A percentile compares a stretch with the other conserved stretches of the same genome.
These are phyloP conservation scores for Petrolisthes manimaculis DNA, from an alignment of 2,888 invertebrate species.

Conservation along the genomic window DNA sequence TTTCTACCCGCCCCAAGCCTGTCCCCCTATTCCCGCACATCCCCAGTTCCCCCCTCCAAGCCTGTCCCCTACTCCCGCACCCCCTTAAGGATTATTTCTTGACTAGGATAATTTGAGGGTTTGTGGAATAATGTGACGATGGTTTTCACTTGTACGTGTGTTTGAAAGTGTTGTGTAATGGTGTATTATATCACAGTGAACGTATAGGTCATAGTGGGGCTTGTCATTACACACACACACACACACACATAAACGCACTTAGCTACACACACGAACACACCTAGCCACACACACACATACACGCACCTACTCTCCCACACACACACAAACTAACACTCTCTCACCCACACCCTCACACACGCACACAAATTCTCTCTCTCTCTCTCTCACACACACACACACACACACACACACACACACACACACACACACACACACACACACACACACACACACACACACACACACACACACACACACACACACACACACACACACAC, in stretches of 20 bases:
- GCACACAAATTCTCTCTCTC: neutral
- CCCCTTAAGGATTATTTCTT: too few species aligned
- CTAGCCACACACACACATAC: neutral
- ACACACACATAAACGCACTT: slow-evolving; percentile 1
- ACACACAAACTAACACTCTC: too few species aligned
- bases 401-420: slow-evolving; percentile 18
- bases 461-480: slow-evolving; percentile 18
- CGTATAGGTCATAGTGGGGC: too few species aligned
- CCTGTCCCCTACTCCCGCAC: too few species aligned
- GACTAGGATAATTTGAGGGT: too few species aligned
- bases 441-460: slow-evolving; percentile 5
- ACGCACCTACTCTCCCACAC: neutral
- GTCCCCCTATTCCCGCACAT: too few species aligned
- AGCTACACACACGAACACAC: neutral
- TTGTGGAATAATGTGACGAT: too few species aligned
- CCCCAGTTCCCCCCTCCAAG: too few species aligned
- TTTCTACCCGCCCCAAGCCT: too few species aligned
- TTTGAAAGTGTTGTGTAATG: too few species aligned
- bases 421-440: slow-evolving; percentile 13
- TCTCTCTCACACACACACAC: slow-evolving; percentile 7
- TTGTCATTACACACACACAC: slow-evolving; percentile 2
- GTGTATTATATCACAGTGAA: too few species aligned
- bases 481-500: slow-evolving; percentile 16
- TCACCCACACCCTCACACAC: neutral
- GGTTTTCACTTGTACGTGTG: too few species aligned